phyloP scores from a whole-genome alignment of 2,888 invertebrate genomes.

The Helobdella robusta region DNA sequence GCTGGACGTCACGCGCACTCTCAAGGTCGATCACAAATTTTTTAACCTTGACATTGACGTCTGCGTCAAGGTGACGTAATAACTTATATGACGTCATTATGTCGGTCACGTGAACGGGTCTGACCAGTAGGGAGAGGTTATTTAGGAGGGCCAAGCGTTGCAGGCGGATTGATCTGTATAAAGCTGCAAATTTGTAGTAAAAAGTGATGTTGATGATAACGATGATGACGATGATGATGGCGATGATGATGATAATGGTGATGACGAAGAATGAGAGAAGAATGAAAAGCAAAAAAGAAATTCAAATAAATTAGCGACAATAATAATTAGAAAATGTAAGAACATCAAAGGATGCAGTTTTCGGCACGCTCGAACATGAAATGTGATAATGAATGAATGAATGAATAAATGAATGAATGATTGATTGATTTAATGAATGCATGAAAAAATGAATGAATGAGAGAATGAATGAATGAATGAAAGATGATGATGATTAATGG shows the following conservation, averaged over 20 bases:
- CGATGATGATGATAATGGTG: neutral
- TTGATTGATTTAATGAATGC: no score
- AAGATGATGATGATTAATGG: neutral
- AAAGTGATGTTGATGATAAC: neutral
- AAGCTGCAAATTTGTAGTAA: neutral
- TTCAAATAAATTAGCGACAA: no score
- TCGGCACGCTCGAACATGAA: no score
- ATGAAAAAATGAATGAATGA: no score
- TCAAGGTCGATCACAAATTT: constrained; percentile 16
- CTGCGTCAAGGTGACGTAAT: constrained; percentile 13
- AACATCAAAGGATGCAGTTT: no score
- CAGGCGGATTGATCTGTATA: constrained; percentile 4
- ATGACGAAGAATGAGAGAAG: constrained; percentile 4
- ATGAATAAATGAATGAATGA: no score
- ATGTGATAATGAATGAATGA: no score
- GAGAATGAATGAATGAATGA: constrained; percentile 4
- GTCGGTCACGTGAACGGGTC: constrained; percentile 20
- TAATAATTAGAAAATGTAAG: no score
- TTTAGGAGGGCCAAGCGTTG: constrained; percentile 14
- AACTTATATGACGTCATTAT: constrained; percentile 10
- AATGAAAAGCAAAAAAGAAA: no score
- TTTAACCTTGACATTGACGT: constrained; percentile 3
- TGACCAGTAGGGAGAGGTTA: constrained; percentile 9
- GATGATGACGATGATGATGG: neutral
- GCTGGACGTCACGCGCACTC: neutral